Base-by-base conservation (phyloP, 1,140 invertebrate species). In the Oedothorax gibbosus region DNA sequence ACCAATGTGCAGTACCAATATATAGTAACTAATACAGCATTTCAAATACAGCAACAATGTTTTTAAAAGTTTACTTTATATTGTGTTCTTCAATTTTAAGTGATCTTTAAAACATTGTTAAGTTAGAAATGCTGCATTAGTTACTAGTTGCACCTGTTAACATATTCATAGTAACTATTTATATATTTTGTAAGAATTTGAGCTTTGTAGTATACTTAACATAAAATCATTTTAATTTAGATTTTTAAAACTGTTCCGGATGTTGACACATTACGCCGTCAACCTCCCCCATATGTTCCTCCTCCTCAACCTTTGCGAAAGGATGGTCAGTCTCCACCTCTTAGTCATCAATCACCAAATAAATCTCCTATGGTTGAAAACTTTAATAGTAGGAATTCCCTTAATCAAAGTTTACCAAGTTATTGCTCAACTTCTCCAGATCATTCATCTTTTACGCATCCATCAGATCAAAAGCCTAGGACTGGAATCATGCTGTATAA, bases 221-320 rank as follows among this genome's bases (percentile, higher is more conserved):
- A 18, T 65, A 49, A 69, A 69, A 11, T 71, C 15, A 11, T 73
- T 5, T 35, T 35, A 35, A 35, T 35, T 54, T 57, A 84, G 81
- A 76, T 84, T 10, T 84, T 84, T 50, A 76, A 66, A 50, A 75
- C 50, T 75, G 8, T 76, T 9, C 81, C 81, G 49, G 81, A 84
- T 18, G 14, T 14, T 3, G 81, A 84, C 56, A 35, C 51, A 3
- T 15, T 84, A 54, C 57, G 72, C 9, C 60, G 81, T 8, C 81
- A 75, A 14, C 81, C 81, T 35, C 81, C 81, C 21, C 81, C 81
- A 10, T 84, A 84, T 68, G 53, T 84, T n/a, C 81, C 81, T 56
- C 81, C 81, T 56, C 81, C 81, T 66, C 81, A 75, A 51, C 81
- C 81, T 57, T 20, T 57, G 2, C 71, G 72, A 21, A 84, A 84